Evolutionary conservation across 1,140 invertebrate species (phyloP).

Genomic region (Scylla paramamosain): DNA sequence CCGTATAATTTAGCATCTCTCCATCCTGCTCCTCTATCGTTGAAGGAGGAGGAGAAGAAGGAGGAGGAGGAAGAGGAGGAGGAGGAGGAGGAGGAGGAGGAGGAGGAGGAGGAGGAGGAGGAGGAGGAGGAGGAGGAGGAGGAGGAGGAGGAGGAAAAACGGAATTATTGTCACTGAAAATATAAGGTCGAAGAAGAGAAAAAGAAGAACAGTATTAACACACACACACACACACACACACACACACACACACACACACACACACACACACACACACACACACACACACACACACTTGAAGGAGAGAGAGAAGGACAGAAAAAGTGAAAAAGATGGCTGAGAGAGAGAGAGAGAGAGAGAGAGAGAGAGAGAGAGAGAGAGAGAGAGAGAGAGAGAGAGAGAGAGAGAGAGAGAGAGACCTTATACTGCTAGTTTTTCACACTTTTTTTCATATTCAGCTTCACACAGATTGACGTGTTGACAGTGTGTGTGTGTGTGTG

Average conservation of each 20-base stretch:
- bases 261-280: too few relatives aligned
- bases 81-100: background rate
- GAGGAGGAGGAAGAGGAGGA: background rate
- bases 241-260: too few relatives aligned
- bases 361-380: background rate
- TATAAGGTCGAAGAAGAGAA: background rate
- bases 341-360: slow-evolving; percentile 17
- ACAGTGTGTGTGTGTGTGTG: slow-evolving; percentile 11
- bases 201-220: background rate
- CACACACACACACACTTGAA: background rate
- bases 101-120: background rate
- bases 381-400: background rate
- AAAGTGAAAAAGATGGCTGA: background rate
- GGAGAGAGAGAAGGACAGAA: slow-evolving; percentile 5
- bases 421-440: background rate
- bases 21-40: background rate
- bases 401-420: background rate
- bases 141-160: background rate
- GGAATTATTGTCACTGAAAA: background rate
- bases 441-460: background rate
- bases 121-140: background rate
- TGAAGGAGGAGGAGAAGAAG: background rate
- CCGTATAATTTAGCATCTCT: background rate
- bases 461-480: background rate
- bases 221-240: too few relatives aligned